Evolutionary conservation across 2,888 invertebrate species (phyloP), one percentile per base, ranked within the genome.

Genomic region (Cinara cedri): DNA sequence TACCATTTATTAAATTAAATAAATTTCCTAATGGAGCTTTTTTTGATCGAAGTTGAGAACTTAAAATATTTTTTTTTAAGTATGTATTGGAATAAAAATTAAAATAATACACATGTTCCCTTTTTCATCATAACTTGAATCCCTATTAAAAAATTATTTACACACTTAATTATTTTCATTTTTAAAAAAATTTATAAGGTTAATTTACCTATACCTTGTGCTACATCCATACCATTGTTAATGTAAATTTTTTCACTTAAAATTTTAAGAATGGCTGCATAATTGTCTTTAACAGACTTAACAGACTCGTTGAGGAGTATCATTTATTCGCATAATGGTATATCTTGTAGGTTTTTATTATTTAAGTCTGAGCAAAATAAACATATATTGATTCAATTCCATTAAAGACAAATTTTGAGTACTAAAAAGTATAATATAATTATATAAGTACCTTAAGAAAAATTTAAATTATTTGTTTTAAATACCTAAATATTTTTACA

Each of bases 401-500:
- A 60, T 60, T 60, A 60, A 26, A 60, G 26, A 60, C 21, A 60
- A 21, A 44, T n/a, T 44, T 65, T 44, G 42, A 42, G 11, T 44
- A 65, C 63, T 65, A 44, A 44, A n/a, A 60, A 60, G 26, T 60
- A 60, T 60, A 60, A 60, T 60, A 24, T 26, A 60, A 60, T 54
- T 60, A 26, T 60, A 60, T 60, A n/a, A 24, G 26, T 26, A 60
- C 60, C 24, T 60, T 13, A 60, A 60, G n/a, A 62, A 62, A 26
- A 65, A 46, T 44, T 65, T 44, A 21, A 68, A 68, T 21, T 26
- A 66, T n/a, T 9, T 51, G 4, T 49, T 51, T 68, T 51, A 68
- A 49, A 68, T 65, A 65, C 65, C 65, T 65, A n/a, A 65, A 65
- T 65, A 44, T 65, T 42, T 42, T 65, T 65, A 65, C 65, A 42